Evolutionary conservation across 2,797 vertebrate species (phyloP).

Genomic region (Molothrus ater): DNA sequence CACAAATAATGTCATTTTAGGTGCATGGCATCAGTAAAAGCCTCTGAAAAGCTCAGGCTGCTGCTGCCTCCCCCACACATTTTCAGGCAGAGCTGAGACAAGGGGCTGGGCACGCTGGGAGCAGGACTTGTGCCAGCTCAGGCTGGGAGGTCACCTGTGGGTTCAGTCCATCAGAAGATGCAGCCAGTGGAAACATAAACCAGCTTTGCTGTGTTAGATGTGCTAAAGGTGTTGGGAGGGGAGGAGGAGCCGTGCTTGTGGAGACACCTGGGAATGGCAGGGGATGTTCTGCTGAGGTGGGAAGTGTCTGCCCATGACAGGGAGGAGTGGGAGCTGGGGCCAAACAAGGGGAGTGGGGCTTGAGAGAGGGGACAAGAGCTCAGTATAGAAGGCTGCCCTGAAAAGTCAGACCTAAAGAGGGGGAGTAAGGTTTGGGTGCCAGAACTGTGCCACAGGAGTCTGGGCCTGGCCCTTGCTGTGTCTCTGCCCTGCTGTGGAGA

Average conservation of each 20-base stretch:
- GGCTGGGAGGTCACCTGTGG: fast-evolving
- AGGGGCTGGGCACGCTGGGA: fast-evolving
- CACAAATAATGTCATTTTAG: neutral
- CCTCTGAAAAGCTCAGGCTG: neutral
- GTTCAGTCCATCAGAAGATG: neutral
- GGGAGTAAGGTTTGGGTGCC: fast-evolving
- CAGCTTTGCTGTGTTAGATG: neutral
- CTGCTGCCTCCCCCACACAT: neutral
- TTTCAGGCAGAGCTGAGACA: neutral
- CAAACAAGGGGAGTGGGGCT: neutral
- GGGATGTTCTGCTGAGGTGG: neutral
- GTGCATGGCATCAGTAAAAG: neutral
- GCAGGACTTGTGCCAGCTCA: neutral
- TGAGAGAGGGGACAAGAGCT: neutral
- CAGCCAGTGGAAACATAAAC: neutral
- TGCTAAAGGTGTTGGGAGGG: neutral
- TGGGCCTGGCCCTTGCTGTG: fast-evolving
- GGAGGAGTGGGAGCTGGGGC: neutral
- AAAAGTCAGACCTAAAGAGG: neutral
- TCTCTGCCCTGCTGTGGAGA: neutral
- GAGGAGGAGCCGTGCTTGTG: fast-evolving
- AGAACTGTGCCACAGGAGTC: fast-evolving
- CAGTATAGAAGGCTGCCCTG: fast-evolving
- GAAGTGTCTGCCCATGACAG: neutral
- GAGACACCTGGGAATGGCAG: fast-evolving